Evolutionary conservation across 2,888 invertebrate species (phyloP).

Genomic region (Ormyrus thymus): DNA sequence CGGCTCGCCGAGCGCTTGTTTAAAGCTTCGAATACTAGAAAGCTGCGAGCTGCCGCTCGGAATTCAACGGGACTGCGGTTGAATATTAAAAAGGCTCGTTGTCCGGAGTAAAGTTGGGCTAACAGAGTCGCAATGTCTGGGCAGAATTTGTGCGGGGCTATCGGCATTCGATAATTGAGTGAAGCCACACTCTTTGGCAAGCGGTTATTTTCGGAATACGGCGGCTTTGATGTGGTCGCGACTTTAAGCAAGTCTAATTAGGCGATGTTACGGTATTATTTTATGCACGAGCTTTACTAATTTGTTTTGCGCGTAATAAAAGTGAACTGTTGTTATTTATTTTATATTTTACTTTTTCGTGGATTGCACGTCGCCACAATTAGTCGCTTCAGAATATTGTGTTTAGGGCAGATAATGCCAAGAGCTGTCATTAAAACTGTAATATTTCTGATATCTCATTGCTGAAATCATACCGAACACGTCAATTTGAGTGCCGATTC

Average conservation of each 20-base stretch:
- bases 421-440: too few relatives aligned
- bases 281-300: too few relatives aligned
- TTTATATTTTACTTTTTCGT: too few relatives aligned
- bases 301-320: too few relatives aligned
- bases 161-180: slow-evolving; percentile 16
- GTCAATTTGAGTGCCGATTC: too few relatives aligned
- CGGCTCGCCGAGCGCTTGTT: not conserved
- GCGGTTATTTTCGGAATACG: slow-evolving; percentile 4
- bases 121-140: not conserved
- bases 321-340: too few relatives aligned
- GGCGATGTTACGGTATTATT: not conserved
- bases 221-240: slow-evolving; percentile 14
- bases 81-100: not conserved
- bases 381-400: too few relatives aligned
- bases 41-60: not conserved
- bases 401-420: too few relatives aligned
- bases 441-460: too few relatives aligned
- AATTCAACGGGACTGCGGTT: not conserved
- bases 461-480: too few relatives aligned
- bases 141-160: not conserved
- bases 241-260: slow-evolving; percentile 2
- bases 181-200: not conserved
- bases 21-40: not conserved
- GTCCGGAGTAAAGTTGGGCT: not conserved
- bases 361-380: too few relatives aligned